A percentile compares a stretch with the other conserved stretches of the same genome.
These are phyloP conservation scores for Chanos chanos DNA, from an alignment of 2,797 vertebrate genomes.

Conservation along the genomic window DNA sequence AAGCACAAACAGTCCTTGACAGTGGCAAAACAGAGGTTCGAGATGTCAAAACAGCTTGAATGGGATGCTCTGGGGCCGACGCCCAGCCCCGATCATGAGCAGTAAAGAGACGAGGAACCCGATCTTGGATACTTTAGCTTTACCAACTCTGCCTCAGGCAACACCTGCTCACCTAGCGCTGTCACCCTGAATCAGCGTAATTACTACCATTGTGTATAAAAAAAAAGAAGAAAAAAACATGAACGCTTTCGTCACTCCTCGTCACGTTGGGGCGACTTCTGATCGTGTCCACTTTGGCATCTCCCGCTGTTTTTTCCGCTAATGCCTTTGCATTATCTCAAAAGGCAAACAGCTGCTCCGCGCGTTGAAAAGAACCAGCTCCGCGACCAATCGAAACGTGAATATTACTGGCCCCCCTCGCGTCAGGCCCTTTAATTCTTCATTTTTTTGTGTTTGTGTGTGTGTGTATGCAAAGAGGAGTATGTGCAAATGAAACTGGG, in stretches of 20 bases:
- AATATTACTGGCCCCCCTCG: constrained; percentile 7
- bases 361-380: not conserved
- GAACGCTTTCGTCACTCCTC: constrained; percentile 7
- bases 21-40: not conserved
- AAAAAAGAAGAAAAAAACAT: constrained; percentile 15
- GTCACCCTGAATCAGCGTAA: constrained; percentile 6
- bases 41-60: constrained; percentile 28
- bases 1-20: not conserved
- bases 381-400: not conserved
- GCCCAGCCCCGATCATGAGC: constrained; percentile 1
- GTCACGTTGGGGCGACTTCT: constrained; percentile 11
- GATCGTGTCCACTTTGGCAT: constrained; percentile 10
- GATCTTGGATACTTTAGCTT: constrained; percentile 9
- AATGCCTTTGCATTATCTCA: constrained; percentile 13
- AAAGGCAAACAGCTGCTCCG: not conserved
- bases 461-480: constrained; percentile 13
- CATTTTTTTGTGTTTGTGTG: not conserved
- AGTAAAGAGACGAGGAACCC: not conserved
- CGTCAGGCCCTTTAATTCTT: constrained; percentile 10
- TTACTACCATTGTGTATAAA: constrained; percentile 15
- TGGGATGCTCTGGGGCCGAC: constrained; percentile 2
- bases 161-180: constrained; percentile 10
- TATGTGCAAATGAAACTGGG: constrained; percentile 20
- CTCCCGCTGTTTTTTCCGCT: constrained; percentile 26
- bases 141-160: constrained; percentile 7